Base-by-base conservation (phyloP, 2,113 vertebrate genomes). In the Anoura caudifer region DNA sequence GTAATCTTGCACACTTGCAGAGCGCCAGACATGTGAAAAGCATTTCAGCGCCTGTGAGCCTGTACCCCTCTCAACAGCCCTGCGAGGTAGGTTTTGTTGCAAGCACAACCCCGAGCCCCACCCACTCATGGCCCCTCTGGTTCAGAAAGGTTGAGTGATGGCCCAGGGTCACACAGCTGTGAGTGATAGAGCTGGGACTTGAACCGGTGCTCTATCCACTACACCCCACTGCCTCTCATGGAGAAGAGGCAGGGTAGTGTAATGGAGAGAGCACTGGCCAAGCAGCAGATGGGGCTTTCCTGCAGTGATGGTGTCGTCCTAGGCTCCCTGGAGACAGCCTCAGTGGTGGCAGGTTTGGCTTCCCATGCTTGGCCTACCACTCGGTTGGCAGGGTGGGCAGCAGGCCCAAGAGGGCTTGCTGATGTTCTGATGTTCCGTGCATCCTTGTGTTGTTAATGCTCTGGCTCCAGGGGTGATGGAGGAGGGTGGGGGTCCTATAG, bases 201-300 rank as follows among this genome's bases (percentile, higher is more conserved):
- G 96, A 93, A 95, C 97, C 94, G 43, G 33, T 95, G 95, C 95
- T 94, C 89, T 97, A 90, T 95, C 92, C 89, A 80, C 95, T 92
- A 96, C 91, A 92, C 91, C 91, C 84, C 89, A n/a, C 97, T 95
- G 94, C 92, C 94, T 96, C 95, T 95, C 92, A 26, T 95, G 85
- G 86, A 95, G 94, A 95, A 95, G 95, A 96, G 95, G 93, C 96
- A 97, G 93, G 92, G 93, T 82, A 89, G 93, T 94, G 93, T 97
- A 94, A 97, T 96, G 96, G 97, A 96, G 91, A 97, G 95, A 83
- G 96, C 79, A 12, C 31, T n/a, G 93, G 91, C 72, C 56, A 59
- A 92, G 92, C 2, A 36, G 94, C 80, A 91, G 72, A 54, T 22
- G 6, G 83, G 76, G 87, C 91, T 69, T 93, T 88, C 77, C 79